Conservation (phyloP, 2,113 vertebrate genomes). For the Lipophrys pholis region DNA sequence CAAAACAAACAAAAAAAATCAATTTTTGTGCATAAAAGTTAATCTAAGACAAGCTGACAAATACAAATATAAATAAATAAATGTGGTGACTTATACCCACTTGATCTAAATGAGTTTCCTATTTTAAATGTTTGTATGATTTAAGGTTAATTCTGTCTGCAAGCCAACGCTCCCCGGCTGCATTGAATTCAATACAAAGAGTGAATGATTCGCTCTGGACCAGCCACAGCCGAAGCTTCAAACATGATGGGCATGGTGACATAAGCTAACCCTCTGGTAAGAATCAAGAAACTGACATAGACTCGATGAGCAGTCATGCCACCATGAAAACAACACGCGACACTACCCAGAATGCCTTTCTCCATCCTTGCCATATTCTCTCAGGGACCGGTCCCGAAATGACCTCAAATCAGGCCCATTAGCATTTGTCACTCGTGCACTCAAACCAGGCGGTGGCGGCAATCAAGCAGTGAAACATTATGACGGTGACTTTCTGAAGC, state of each 20-base stretch:
- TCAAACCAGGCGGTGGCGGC: conserved; percentile 23
- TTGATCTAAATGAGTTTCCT: conserved; percentile 7
- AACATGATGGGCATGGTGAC: conserved; percentile 55
- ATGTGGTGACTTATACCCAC: no score
- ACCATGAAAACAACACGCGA: conserved; percentile 67
- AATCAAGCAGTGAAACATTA: conserved; percentile 40
- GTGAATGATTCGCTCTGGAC: conserved; percentile 16
- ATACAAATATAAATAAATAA: no score
- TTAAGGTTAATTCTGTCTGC: conserved; percentile 30
- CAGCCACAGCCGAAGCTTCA: conserved; percentile 39
- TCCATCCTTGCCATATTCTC: conserved; percentile 33
- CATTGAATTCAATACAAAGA: conserved; percentile 29
- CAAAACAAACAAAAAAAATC: no score
- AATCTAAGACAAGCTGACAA: neutral
- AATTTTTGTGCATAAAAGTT: neutral
- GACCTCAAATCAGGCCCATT: conserved; percentile 55
- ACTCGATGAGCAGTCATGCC: conserved; percentile 63
- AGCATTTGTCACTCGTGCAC: conserved; percentile 48
- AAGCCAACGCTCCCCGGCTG: conserved; percentile 20
- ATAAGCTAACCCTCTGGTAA: conserved; percentile 60
- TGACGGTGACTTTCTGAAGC: conserved; percentile 37
- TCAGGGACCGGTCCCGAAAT: conserved; percentile 35
- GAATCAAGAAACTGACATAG: conserved; percentile 62
- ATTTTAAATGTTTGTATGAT: conserved; percentile 18
- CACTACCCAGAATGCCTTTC: conserved; percentile 68